These are phyloP conservation scores for Natator depressus DNA, from an alignment of 2,113 vertebrate genomes.

Conservation along the genomic window DNA sequence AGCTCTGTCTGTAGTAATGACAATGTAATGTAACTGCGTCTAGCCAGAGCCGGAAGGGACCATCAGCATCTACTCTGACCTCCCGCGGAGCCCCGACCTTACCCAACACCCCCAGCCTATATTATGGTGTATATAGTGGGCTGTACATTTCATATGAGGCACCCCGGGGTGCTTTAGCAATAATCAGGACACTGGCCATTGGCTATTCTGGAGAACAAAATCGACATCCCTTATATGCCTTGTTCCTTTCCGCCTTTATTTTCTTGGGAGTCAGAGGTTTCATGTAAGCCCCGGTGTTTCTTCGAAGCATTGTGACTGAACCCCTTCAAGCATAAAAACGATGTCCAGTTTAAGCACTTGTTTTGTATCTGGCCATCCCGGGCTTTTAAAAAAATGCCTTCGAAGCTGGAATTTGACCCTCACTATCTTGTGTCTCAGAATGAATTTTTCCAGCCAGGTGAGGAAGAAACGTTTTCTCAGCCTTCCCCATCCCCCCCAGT, in stretches of 20 bases:
- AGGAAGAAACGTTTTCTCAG: background rate
- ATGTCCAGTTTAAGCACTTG: background rate
- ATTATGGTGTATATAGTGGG: too few species aligned
- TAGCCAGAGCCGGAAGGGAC: too few species aligned
- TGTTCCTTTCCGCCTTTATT: background rate
- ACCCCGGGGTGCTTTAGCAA: too few species aligned
- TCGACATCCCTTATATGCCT: background rate
- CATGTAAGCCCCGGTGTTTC: background rate
- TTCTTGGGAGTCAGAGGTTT: background rate
- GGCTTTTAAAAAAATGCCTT: background rate
- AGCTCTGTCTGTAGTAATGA: too few species aligned
- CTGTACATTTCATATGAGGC: too few species aligned
- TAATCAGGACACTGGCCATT: too few species aligned
- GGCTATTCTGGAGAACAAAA: background rate
- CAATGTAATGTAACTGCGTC: too few species aligned
- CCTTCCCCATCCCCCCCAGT: background rate
- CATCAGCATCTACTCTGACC: background rate
- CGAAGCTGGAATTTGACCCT: background rate
- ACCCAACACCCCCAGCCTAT: background rate
- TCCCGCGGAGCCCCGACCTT: background rate
- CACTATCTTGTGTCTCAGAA: background rate
- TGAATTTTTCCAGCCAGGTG: background rate
- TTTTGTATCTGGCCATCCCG: background rate
- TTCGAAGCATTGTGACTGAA: background rate
- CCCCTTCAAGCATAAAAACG: background rate